These are phyloP conservation scores for Myrmecophaga tridactyla DNA, from an alignment of 2,113 vertebrate species.

Conservation along the genomic window DNA sequence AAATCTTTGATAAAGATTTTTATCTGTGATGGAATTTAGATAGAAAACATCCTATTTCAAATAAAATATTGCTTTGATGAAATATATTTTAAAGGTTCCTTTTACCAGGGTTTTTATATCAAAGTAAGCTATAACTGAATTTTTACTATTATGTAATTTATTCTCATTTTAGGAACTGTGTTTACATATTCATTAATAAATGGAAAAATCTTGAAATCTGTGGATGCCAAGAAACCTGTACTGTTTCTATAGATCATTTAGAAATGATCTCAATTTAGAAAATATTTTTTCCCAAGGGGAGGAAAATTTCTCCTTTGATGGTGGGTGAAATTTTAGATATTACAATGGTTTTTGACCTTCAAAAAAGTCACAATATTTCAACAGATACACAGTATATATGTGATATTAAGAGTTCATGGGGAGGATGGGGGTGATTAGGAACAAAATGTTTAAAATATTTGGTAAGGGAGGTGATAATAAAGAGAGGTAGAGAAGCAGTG, in stretches of 20 bases:
- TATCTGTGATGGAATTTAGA: neutral
- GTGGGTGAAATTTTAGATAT: neutral
- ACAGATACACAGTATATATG: neutral
- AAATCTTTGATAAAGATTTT: neutral
- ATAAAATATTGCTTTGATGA: neutral
- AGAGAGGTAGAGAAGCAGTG: neutral
- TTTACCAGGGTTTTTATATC: neutral
- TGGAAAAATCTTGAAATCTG: slow-evolving; percentile 9
- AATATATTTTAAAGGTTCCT: neutral
- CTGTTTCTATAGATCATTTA: neutral
- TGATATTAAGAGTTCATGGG: neutral
- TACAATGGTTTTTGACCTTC: neutral
- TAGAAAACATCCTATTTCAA: neutral
- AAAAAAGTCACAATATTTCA: neutral
- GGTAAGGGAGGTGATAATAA: neutral
- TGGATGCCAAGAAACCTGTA: neutral
- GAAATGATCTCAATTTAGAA: neutral
- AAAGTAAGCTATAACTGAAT: neutral
- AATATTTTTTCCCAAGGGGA: neutral
- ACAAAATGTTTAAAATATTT: neutral
- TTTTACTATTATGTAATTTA: slow-evolving; percentile 19
- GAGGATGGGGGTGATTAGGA: neutral
- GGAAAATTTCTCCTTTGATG: neutral
- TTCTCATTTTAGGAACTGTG: neutral
- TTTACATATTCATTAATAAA: neutral